Conservation (phyloP, 2,888 invertebrate species). For the Habroteleia sp. region DNA sequence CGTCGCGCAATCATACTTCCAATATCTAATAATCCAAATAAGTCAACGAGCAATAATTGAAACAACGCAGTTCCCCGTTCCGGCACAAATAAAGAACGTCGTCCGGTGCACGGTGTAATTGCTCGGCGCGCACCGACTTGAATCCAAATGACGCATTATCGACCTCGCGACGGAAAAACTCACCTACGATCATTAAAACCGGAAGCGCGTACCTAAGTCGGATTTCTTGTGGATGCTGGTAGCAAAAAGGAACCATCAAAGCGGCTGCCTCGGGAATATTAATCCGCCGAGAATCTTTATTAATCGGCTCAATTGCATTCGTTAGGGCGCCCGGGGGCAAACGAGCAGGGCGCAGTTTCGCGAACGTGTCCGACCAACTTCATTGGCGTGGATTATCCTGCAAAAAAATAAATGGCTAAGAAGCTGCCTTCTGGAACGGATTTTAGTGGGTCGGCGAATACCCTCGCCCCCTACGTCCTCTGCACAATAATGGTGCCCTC, state of each 20-base stretch:
- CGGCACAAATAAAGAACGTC: conserved; percentile 39
- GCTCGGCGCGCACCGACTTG: conserved; percentile 16
- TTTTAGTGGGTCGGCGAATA: too few species aligned
- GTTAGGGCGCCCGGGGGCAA: conserved; percentile 10
- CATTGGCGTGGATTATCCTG: conserved; percentile 54
- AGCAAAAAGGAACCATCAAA: conserved; percentile 46
- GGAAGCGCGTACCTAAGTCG: conserved; percentile 38
- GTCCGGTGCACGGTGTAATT: conserved; percentile 44
- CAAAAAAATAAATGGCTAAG: too few species aligned
- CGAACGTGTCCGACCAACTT: conserved; percentile 72
- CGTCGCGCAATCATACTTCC: too few species aligned
- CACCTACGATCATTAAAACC: conserved; percentile 35
- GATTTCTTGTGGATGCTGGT: conserved; percentile 23
- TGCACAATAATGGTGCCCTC: too few species aligned
- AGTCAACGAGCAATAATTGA: too few species aligned
- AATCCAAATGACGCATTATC: conserved; percentile 51
- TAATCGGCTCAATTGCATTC: conserved; percentile 35
- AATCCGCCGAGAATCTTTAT: conserved; percentile 27
- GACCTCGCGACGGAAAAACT: conserved; percentile 36
- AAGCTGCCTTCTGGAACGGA: too few species aligned
- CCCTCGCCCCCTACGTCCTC: too few species aligned
- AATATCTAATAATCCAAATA: too few species aligned
- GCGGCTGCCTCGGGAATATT: conserved; percentile 36
- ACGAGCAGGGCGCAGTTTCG: conserved; percentile 60
- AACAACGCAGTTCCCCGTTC: too few species aligned